Percentiles rank a stretch among this genome's conserved stretches.
phyloP scores from a whole-genome alignment of 2,113 vertebrate species.

The Eubucco bourcierii region DNA sequence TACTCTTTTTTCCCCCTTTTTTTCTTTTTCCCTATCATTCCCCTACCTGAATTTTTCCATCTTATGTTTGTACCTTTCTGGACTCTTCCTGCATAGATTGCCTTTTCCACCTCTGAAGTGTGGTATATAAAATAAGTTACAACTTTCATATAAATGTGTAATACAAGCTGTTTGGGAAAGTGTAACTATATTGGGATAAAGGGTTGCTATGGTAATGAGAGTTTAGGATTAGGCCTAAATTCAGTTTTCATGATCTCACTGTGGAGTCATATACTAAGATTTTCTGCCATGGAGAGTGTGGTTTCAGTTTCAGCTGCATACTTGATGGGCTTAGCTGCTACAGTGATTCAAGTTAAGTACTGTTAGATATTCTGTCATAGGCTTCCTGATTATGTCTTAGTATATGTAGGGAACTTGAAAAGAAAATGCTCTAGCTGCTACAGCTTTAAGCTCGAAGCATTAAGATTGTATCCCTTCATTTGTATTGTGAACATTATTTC shows the following conservation, averaged over 20 bases:
- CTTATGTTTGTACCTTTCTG: not conserved
- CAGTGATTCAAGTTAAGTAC: not conserved
- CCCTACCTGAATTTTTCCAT: not conserved
- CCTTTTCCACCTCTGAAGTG: not conserved
- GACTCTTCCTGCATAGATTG: not conserved
- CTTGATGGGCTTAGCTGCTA: not conserved
- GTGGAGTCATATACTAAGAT: not conserved
- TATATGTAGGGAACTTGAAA: not conserved
- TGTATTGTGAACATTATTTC: not conserved
- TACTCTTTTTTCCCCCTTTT: not conserved
- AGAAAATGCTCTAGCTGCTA: not conserved
- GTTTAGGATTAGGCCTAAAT: not conserved
- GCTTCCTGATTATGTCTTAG: not conserved
- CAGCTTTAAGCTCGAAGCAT: not conserved
- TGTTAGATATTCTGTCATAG: not conserved
- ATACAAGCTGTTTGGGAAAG: not conserved
- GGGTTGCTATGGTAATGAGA: not conserved
- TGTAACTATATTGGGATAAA: not conserved
- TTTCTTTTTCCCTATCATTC: not conserved
- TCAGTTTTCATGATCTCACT: not conserved
- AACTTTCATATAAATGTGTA: not conserved
- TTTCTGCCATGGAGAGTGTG: not conserved
- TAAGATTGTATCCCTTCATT: not conserved
- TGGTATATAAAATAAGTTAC: not conserved
- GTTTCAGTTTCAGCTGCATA: not conserved